These are phyloP conservation scores for Stichopus horrens DNA, from an alignment of 53 echinoderm and acorn worm genomes.

Conservation along the genomic window DNA sequence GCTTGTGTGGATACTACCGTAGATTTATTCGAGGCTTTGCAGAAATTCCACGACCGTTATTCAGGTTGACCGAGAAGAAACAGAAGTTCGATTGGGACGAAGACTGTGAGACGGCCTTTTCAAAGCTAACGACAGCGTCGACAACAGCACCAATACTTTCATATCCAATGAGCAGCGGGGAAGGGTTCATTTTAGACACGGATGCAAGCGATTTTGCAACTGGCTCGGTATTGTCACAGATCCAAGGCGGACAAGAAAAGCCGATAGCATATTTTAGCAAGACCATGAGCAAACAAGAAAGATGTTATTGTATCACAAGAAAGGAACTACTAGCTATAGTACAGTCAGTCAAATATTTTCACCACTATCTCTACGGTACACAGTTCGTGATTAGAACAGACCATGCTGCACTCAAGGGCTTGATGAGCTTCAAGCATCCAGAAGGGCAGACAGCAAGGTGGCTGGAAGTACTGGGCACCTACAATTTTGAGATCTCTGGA, in stretches of 20 bases:
- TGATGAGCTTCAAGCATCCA: too few relatives aligned
- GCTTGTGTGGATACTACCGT: slow-evolving; percentile 28
- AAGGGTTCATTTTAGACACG: slow-evolving; percentile 37
- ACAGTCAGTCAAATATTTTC: too few relatives aligned
- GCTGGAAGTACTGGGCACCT: too few relatives aligned
- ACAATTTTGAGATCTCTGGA: too few relatives aligned
- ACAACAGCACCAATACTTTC: slow-evolving; percentile 32
- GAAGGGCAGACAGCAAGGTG: too few relatives aligned
- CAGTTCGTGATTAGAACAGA: too few relatives aligned
- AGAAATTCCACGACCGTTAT: slow-evolving; percentile 45
- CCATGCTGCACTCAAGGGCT: too few relatives aligned
- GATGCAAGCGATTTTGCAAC: slow-evolving; percentile 28
- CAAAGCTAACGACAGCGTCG: slow-evolving; percentile 28
- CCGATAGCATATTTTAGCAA: slow-evolving; percentile 22
- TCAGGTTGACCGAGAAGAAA: slow-evolving; percentile 54
- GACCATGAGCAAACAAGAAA: slow-evolving; percentile 29
- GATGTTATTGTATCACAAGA: slow-evolving; percentile 53
- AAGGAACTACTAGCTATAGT: too few relatives aligned
- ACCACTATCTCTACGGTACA: too few relatives aligned
- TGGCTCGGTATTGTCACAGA: slow-evolving; percentile 41
- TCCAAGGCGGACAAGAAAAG: slow-evolving; percentile 32
- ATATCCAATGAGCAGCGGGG: background rate
- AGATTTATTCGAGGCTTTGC: slow-evolving; percentile 44
- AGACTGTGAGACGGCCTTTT: slow-evolving; percentile 49
- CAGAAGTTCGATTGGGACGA: slow-evolving; percentile 46